Evolutionary conservation across 2,797 vertebrate genomes (phyloP).

Genomic region (Microctenopoma stevenorrisi): DNA sequence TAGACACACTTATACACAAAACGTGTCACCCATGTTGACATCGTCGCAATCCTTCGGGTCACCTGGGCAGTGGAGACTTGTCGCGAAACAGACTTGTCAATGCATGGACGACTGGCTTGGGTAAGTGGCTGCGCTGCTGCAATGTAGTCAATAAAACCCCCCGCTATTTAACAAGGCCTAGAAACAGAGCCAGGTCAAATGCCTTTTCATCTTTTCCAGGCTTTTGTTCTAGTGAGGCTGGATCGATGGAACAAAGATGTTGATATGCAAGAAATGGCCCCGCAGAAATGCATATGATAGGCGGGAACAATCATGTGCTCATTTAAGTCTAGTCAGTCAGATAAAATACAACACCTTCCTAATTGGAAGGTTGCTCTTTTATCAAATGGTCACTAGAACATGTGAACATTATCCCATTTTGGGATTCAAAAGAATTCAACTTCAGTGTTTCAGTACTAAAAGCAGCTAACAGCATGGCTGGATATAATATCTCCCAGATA

Average conservation of each 20-base stretch:
- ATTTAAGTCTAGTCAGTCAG: slow-evolving; percentile 39
- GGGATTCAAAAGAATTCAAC: neutral
- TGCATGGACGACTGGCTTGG: slow-evolving; percentile 53
- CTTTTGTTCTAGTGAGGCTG: slow-evolving; percentile 52
- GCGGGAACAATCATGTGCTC: slow-evolving; percentile 17
- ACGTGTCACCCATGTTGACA: slow-evolving; percentile 51
- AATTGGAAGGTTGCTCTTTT: slow-evolving; percentile 25
- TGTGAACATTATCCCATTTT: slow-evolving; percentile 14
- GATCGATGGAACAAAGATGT: slow-evolving; percentile 71
- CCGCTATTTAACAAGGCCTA: slow-evolving; percentile 74
- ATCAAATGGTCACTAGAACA: neutral
- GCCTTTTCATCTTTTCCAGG: slow-evolving; percentile 63
- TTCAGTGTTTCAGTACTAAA: slow-evolving; percentile 1
- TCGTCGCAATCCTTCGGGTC: slow-evolving; percentile 59
- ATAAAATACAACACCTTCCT: slow-evolving; percentile 12
- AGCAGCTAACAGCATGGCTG: neutral
- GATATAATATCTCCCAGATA: neutral
- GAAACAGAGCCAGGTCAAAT: slow-evolving; percentile 64
- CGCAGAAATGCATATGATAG: slow-evolving; percentile 17
- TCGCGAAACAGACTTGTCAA: slow-evolving; percentile 67
- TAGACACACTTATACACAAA: slow-evolving; percentile 17
- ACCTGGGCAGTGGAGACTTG: slow-evolving; percentile 63
- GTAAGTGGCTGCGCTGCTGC: slow-evolving; percentile 71
- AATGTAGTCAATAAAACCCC: slow-evolving; percentile 73
- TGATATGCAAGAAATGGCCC: slow-evolving; percentile 39